Conservation (phyloP, 2,113 vertebrate species). For the Microtus montanus region DNA sequence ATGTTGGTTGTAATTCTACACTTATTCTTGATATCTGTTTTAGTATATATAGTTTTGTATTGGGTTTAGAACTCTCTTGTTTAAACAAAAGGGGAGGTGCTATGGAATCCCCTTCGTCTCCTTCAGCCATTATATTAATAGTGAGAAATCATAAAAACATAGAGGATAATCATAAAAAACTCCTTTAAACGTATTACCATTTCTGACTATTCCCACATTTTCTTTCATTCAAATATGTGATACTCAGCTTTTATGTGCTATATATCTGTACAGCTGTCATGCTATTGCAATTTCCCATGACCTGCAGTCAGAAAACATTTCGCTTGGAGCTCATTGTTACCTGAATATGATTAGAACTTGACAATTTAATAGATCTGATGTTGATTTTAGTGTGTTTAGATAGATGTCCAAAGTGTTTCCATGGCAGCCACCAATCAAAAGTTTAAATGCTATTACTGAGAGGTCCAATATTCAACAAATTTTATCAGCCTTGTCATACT, state of each 20-base stretch:
- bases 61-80: too few relatives aligned
- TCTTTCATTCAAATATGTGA: constrained; percentile 8
- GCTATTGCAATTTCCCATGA: neutral
- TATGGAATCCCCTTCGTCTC: too few relatives aligned
- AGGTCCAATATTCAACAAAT: neutral
- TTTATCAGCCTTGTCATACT: neutral
- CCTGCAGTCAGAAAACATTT: constrained; percentile 19
- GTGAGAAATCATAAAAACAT: too few relatives aligned
- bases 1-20: too few relatives aligned
- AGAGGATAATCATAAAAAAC: neutral
- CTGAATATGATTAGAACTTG: constrained; percentile 6
- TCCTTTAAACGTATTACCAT: neutral
- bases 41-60: too few relatives aligned
- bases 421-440: constrained; percentile 34
- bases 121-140: too few relatives aligned
- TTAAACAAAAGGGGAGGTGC: too few relatives aligned
- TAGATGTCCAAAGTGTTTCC: neutral
- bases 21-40: too few relatives aligned
- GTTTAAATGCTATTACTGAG: neutral
- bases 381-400: constrained; percentile 35
- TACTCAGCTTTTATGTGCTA: neutral
- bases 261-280: neutral
- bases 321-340: neutral
- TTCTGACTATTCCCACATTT: neutral
- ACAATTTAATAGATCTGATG: constrained; percentile 45